Conservation (phyloP, 2,888 invertebrate genomes). For the Amphipoea oculea region DNA sequence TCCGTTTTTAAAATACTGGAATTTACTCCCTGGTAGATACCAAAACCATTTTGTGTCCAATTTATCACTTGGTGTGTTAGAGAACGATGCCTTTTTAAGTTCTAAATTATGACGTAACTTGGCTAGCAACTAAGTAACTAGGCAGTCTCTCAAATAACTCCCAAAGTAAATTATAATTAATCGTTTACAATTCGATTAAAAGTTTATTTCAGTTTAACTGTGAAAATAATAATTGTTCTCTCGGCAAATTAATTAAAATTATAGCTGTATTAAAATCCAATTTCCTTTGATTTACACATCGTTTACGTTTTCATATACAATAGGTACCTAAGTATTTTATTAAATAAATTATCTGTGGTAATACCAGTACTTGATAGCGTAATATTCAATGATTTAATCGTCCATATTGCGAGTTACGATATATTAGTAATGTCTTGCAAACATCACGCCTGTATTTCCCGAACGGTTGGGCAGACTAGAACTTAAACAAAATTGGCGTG, state of each 20-base stretch:
- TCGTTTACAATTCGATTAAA: slow-evolving; percentile 53
- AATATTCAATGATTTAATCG: background rate
- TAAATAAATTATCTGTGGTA: slow-evolving; percentile 22
- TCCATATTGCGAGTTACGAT: background rate
- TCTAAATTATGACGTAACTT: background rate
- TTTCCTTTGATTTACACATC: slow-evolving; percentile 50
- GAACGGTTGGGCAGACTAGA: background rate
- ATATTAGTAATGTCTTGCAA: background rate
- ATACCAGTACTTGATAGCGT: no score
- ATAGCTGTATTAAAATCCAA: slow-evolving; percentile 50
- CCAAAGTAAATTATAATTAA: slow-evolving; percentile 35
- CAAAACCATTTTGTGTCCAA: background rate
- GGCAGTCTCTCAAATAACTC: slow-evolving; percentile 4
- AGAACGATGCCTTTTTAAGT: background rate
- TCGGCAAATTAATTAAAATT: slow-evolving; percentile 58
- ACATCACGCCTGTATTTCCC: background rate
- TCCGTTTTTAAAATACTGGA: background rate
- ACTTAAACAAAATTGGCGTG: background rate
- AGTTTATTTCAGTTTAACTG: slow-evolving; percentile 37
- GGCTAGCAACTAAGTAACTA: slow-evolving; percentile 10
- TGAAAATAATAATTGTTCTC: slow-evolving; percentile 40
- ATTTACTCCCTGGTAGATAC: no score
- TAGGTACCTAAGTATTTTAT: background rate
- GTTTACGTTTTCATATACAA: slow-evolving; percentile 28
- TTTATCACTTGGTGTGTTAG: background rate